These are phyloP conservation scores for Melanerpes formicivorus DNA, from an alignment of 2,113 vertebrate genomes.

Conservation along the genomic window DNA sequence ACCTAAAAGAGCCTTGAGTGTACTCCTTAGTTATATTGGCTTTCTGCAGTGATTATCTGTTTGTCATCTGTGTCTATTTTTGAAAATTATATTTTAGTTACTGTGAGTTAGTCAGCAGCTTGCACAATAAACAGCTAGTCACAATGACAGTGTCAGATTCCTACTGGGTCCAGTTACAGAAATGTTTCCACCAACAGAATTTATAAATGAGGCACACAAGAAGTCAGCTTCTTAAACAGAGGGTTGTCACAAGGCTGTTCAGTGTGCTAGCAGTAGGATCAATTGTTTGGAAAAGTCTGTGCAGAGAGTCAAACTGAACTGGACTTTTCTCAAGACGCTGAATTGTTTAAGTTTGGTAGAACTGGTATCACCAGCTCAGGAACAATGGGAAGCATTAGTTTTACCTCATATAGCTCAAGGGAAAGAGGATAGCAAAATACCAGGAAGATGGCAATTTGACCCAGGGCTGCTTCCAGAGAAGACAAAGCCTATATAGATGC, in stretches of 20 bases:
- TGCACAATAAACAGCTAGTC: conserved; percentile 49
- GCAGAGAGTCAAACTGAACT: not conserved
- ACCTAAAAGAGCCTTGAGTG: conserved; percentile 62
- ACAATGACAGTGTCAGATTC: conserved; percentile 39
- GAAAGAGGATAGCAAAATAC: not conserved
- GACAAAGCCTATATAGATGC: not conserved
- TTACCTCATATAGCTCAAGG: not conserved
- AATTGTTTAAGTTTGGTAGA: not conserved
- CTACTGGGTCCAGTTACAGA: conserved; percentile 63
- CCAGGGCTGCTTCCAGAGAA: not conserved
- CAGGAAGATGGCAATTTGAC: not conserved
- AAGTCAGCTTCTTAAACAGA: conserved; percentile 10
- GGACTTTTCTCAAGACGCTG: not conserved
- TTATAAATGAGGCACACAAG: conserved; percentile 45
- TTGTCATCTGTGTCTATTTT: conserved; percentile 72
- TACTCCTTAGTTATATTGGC: conserved; percentile 36
- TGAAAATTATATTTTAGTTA: conserved; percentile 68
- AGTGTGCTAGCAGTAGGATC: not conserved
- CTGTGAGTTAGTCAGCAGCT: conserved; percentile 53
- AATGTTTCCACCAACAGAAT: conserved; percentile 54
- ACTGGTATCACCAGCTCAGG: not conserved
- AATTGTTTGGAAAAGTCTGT: not conserved
- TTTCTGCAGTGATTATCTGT: conserved; percentile 54
- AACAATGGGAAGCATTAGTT: not conserved
- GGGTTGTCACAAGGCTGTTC: not conserved